Base-by-base conservation (phyloP, 2,113 vertebrate genomes). In the Addax nasomaculatus region DNA sequence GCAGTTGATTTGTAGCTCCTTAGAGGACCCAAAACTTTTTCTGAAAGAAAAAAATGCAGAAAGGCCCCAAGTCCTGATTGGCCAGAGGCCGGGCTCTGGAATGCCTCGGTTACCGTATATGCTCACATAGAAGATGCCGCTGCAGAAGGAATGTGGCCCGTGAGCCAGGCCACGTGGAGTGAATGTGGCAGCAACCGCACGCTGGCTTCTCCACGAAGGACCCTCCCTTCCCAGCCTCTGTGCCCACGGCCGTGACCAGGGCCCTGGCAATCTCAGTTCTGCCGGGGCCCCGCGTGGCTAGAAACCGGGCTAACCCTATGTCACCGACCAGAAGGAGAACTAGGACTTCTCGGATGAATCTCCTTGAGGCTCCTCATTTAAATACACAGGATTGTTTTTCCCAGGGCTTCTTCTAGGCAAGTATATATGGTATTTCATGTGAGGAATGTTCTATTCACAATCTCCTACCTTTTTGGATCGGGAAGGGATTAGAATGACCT, bases 41-140 rank as follows among this genome's bases (percentile, higher is more conserved):
- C 86, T 98, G 90, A 78, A 96, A 89, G 95, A n/a, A 90, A 96
- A 98, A 85, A 30, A 53, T 47, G 96, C 64, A 88, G 81, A 89
- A 96, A 95, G 97, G 14, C 83, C 90, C 97, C 29, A 88, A 13
- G 2, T 97, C 97, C 93, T 97, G 93, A 76, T 85, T 87, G 96
- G 95, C 16, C 62, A 80, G 91, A 36, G 1, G 43, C 47, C 64
- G 96, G 95, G 90, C 88, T 64, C 93, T 85, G 97, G 97, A 97
- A 95, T 94, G 97, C 55, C 12, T 95, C 30, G 0, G 51, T 97
- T 98, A 92, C 97, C 98, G 93, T 97, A 98, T 97, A 93, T 95
- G 17, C 30, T 93, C 62, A 16, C 8, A n/a, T 97, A 98, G 84
- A 51, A 85, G 80, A 78, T 60, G 36, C 64, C 88, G 45, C 86